These are phyloP conservation scores for Coleophora flavipennella DNA, from an alignment of 2,888 invertebrate species.

Conservation along the genomic window DNA sequence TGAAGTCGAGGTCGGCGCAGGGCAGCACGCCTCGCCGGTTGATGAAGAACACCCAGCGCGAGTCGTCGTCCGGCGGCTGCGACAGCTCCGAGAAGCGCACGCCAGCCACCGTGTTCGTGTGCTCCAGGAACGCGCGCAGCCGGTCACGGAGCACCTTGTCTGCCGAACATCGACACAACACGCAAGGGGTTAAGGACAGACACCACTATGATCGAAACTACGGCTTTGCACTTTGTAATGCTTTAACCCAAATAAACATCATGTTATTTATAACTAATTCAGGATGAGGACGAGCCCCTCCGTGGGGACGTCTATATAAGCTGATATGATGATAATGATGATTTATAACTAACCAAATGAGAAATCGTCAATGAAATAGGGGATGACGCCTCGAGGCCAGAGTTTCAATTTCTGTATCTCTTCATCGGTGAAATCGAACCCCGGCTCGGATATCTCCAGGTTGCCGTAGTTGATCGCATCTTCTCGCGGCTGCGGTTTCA, in stretches of 20 bases:
- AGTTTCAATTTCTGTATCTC: constrained; percentile 42
- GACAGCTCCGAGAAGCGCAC: constrained; percentile 3
- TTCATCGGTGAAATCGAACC: constrained; percentile 18
- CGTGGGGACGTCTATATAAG: too few relatives aligned
- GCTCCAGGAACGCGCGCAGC: neutral
- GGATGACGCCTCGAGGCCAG: constrained; percentile 45
- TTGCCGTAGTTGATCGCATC: too few relatives aligned
- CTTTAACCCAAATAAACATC: too few relatives aligned
- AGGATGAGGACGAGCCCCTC: too few relatives aligned
- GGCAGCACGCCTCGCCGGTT: constrained; percentile 7
- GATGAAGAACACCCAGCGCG: constrained; percentile 11
- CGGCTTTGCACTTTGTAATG: too few relatives aligned
- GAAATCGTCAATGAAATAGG: constrained; percentile 46
- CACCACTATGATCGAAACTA: neutral
- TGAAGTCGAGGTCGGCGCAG: constrained; percentile 5
- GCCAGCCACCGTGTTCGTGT: neutral
- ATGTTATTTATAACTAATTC: too few relatives aligned
- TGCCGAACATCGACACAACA: neutral
- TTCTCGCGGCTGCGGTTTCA: too few relatives aligned
- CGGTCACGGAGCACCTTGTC: constrained; percentile 1
- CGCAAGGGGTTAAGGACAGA: neutral
- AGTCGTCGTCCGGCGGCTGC: neutral
- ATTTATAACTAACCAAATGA: constrained; percentile 42
- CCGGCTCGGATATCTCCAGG: neutral
- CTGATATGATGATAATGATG: neutral